A percentile compares a stretch with the other conserved stretches of the same genome.
phyloP scores from a whole-genome alignment of 2,113 vertebrate species.

The Antidorcas marsupialis region DNA sequence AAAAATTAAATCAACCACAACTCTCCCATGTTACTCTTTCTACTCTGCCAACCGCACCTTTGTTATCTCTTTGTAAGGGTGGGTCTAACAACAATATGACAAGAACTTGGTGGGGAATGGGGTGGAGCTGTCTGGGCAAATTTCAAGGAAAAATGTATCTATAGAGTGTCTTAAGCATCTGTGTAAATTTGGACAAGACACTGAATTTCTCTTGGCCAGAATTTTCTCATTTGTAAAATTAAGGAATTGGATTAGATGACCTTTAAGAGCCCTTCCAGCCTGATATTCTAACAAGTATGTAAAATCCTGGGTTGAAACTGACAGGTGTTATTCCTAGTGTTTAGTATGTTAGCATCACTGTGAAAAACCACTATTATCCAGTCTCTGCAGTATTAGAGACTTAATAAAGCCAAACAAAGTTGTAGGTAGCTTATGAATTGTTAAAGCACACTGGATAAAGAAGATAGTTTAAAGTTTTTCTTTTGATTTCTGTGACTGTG shows the following conservation, averaged over 20 bases:
- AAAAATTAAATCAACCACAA: not conserved
- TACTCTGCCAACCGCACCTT: not conserved
- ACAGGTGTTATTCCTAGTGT: not conserved
- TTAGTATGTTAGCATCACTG: not conserved
- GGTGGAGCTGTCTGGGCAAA: not conserved
- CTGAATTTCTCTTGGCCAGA: not conserved
- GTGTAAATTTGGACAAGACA: constrained; percentile 16
- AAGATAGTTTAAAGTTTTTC: not conserved
- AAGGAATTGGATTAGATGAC: constrained; percentile 33
- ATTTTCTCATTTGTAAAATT: constrained; percentile 44
- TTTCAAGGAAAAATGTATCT: not conserved
- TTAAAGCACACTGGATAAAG: constrained; percentile 21
- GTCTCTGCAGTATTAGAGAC: not conserved
- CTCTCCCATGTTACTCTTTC: not conserved
- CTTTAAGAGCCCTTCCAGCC: not conserved
- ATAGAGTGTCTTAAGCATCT: not conserved
- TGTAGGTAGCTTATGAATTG: not conserved
- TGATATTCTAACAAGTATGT: constrained; percentile 25
- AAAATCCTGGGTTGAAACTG: constrained; percentile 1
- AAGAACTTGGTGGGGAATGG: not conserved
- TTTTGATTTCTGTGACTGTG: not conserved
- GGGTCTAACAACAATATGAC: not conserved
- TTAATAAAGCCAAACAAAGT: not conserved
- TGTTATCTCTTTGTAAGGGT: not conserved
- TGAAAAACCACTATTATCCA: not conserved